phyloP scores from a whole-genome alignment of 2,888 invertebrate genomes.

The Cantharis rustica region DNA sequence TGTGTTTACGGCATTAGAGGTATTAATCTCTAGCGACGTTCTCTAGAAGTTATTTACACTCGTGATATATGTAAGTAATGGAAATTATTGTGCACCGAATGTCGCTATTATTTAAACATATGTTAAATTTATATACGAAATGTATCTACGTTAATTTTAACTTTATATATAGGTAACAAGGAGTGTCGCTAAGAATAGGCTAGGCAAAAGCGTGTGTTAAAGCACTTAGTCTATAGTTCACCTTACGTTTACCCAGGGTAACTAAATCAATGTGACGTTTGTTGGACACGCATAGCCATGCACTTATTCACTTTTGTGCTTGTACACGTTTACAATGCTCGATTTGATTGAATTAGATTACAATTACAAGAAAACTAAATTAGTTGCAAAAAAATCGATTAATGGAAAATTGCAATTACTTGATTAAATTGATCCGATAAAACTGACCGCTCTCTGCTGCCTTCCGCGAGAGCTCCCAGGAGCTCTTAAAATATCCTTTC shows the following conservation, averaged over 20 bases:
- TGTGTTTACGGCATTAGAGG: slow-evolving; percentile 28
- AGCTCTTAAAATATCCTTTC: background rate
- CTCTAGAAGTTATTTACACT: slow-evolving; percentile 26
- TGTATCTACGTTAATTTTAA: background rate
- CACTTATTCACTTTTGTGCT: slow-evolving; percentile 22
- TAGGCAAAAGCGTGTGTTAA: slow-evolving; percentile 27
- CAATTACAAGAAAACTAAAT: background rate
- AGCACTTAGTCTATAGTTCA: slow-evolving; percentile 25
- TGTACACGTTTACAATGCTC: slow-evolving; percentile 12
- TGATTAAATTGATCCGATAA: background rate
- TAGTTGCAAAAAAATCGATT: background rate
- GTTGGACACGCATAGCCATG: slow-evolving; percentile 24
- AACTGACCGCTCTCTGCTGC: background rate
- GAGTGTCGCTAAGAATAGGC: slow-evolving; percentile 26
- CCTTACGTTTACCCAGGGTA: slow-evolving; percentile 16
- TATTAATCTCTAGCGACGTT: slow-evolving; percentile 29
- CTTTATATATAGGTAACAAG: slow-evolving; percentile 2
- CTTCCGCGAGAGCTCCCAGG: background rate
- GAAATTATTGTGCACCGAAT: slow-evolving; percentile 20
- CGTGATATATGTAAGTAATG: slow-evolving; percentile 23
- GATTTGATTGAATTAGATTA: slow-evolving; percentile 22
- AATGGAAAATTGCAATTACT: background rate
- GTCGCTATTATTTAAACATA: slow-evolving; percentile 13
- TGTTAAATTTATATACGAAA: slow-evolving; percentile 17
- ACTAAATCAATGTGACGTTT: slow-evolving; percentile 30